Base-by-base conservation (phyloP, 2,888 invertebrate genomes). In the Lasioglossum marginatum region DNA sequence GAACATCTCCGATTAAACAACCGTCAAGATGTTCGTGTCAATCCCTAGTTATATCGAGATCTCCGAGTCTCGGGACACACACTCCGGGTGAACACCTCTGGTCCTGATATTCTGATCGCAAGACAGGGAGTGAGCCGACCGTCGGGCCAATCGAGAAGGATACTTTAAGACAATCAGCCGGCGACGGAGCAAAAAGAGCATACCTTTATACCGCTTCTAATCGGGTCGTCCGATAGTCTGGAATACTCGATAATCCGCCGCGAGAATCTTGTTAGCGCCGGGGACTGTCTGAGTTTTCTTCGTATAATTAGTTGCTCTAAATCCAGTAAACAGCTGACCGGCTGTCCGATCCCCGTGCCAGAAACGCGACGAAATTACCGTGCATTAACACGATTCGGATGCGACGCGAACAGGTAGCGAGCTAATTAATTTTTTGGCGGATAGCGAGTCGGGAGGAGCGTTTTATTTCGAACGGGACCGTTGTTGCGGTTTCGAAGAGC, bases 141-240 rank as follows among this genome's bases (percentile, higher is more conserved):
- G 37, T 12, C 34, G 23, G 6, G 40, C n/a, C 12, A n/a, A 37
- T n/a, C n/a, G 40, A 14, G n/a, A n/a, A 40, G 70, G 27, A 57
- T 23, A 2, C 48, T 52, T 52, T 16, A 73, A 31, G 45, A 16
- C 57, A 60, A 83, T 83, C 37, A 43, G 43, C 52, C 45, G n/a
- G 12, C 70, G 40, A 70, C 1, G 40, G 14, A 34, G 34, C 43
- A 57, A 85, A 77, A 74, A 71, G 78, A 74, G 60, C 73, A 74
- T 45, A 66, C 63, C 63, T 79, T 85, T 66, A 66, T 85, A 57
- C 85, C 85, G 79, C 85, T 85, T 85, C 85, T 85, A 85, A 85
- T 85, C 79, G 75, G 37, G 60, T 79, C 57, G 85, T 45, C 52
- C 63, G 31, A 19, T 77, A 77, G 74, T 68, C 73, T 73, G 40